Conservation (phyloP, 2,113 vertebrate species). For the Leucosticte australis region DNA sequence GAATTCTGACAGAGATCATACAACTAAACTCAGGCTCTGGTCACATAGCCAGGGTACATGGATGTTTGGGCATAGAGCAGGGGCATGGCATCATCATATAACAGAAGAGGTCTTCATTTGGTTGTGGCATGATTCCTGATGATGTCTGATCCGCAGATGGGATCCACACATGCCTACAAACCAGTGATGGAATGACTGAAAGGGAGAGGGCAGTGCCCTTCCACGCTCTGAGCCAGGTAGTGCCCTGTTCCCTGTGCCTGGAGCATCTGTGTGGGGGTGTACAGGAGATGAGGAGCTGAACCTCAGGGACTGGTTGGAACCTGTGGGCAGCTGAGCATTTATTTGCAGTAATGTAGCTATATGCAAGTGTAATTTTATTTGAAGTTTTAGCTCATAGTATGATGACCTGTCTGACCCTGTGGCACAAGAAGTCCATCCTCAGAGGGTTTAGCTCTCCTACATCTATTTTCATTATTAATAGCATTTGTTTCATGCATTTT, state of each 20-base stretch:
- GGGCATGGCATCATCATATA: background rate
- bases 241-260: background rate
- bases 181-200: background rate
- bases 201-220: background rate
- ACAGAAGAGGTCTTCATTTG: background rate
- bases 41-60: background rate
- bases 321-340: background rate
- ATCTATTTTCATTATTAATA: background rate
- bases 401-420: background rate
- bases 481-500: background rate
- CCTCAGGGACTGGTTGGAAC: background rate
- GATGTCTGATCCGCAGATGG: background rate
- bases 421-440: background rate
- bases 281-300: background rate
- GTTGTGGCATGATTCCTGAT: background rate
- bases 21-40: background rate
- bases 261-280: background rate
- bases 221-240: background rate
- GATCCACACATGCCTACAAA: fast-evolving
- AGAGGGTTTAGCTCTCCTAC: background rate
- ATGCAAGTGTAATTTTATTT: background rate
- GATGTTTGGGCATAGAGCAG: background rate
- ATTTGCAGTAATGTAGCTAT: background rate
- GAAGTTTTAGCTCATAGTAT: background rate
- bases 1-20: background rate